Conservation (phyloP, 2,113 vertebrate genomes). For the Leuciscus idus region DNA sequence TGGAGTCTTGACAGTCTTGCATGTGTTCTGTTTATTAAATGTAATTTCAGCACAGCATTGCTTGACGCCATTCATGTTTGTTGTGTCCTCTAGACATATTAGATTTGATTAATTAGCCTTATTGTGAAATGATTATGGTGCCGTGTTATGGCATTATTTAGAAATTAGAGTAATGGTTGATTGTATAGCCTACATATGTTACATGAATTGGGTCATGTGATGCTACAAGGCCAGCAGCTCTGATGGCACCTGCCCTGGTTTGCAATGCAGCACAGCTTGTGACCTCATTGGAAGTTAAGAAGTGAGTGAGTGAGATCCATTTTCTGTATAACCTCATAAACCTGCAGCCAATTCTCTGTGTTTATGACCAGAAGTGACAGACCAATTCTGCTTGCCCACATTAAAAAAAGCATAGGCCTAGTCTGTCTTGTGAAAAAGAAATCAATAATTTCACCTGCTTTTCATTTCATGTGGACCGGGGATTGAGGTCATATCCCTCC, state of each 20-base stretch:
- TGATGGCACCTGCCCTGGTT: conserved; percentile 5
- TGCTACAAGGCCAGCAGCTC: not conserved
- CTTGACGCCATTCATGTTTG: not conserved
- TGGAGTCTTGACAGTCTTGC: not conserved
- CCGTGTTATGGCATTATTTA: not conserved
- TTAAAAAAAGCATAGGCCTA: conserved; percentile 35
- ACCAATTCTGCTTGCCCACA: conserved; percentile 38
- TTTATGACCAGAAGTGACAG: conserved; percentile 47
- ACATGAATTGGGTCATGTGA: not conserved
- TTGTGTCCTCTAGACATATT: not conserved
- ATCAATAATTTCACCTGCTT: conserved; percentile 39
- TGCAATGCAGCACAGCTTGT: not conserved
- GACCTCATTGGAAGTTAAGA: conserved; percentile 37
- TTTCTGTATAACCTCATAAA: conserved; percentile 45
- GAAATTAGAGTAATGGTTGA: not conserved
- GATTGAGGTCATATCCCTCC: conserved; percentile 31
- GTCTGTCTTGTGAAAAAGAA: conserved; percentile 47
- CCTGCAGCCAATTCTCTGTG: conserved; percentile 31
- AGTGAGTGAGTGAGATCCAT: conserved; percentile 22
- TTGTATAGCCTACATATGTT: not conserved
- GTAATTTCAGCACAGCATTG: conserved; percentile 6
- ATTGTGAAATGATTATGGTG: not conserved
- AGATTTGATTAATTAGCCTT: not conserved
- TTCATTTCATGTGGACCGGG: conserved; percentile 16
- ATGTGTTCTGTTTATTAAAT: conserved; percentile 12